phyloP scores from a whole-genome alignment of 2,113 vertebrate species.

The Myodes glareolus region DNA sequence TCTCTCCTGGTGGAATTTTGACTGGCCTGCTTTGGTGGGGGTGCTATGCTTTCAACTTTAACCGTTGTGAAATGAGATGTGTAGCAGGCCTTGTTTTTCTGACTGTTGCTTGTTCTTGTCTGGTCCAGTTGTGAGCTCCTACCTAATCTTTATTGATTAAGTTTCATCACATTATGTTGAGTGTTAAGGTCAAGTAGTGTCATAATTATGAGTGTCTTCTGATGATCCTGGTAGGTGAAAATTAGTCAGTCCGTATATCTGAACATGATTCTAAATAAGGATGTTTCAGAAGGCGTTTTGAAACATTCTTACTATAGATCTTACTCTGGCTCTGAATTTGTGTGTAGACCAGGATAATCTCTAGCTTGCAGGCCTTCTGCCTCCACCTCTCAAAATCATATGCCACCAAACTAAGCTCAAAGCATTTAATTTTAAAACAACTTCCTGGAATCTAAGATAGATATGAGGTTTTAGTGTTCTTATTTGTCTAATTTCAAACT shows the following conservation, averaged over 20 bases:
- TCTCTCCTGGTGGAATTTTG: background rate
- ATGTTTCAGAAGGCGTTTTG: background rate
- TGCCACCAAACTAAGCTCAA: background rate
- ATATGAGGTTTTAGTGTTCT: background rate
- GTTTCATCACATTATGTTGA: background rate
- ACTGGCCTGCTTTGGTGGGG: background rate
- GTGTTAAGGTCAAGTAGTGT: background rate
- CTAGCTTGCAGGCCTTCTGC: background rate
- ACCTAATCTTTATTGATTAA: background rate
- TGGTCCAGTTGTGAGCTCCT: background rate
- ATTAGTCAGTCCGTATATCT: background rate
- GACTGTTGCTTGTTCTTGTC: background rate
- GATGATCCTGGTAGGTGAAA: background rate
- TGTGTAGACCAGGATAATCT: background rate
- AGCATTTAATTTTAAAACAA: slow-evolving; percentile 2
- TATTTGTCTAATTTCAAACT: background rate
- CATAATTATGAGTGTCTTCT: background rate
- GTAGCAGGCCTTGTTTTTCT: background rate
- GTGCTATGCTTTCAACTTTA: background rate
- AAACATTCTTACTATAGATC: background rate
- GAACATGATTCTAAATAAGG: background rate
- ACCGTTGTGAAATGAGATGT: background rate
- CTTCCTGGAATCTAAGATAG: background rate
- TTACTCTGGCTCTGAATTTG: background rate
- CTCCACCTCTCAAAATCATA: background rate